phyloP scores from a whole-genome alignment of 2,797 vertebrate genomes.

The Myotis pilosus region DNA sequence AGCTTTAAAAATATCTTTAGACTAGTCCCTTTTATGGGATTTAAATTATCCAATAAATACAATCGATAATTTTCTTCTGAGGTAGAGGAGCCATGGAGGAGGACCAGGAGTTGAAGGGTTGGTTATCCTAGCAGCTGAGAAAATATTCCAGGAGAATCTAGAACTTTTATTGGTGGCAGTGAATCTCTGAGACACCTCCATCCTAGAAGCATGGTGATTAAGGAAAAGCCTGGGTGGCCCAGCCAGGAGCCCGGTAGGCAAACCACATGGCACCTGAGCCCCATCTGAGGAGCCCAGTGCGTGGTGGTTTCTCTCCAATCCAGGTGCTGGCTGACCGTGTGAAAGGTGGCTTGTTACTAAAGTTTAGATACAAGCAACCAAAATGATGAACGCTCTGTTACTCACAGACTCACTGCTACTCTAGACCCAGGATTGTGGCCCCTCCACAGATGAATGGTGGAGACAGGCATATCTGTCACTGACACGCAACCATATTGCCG shows the following conservation, averaged over 20 bases:
- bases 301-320: not conserved
- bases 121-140: not conserved
- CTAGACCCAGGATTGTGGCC: too few species aligned
- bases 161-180: not conserved
- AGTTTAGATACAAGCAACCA: not conserved
- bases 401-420: not conserved
- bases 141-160: not conserved
- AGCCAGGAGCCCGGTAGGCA: not conserved
- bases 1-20: not conserved
- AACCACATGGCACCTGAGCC: fast-evolving
- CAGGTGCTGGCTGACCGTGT: fast-evolving
- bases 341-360: not conserved
- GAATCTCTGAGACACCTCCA: not conserved
- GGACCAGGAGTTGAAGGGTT: not conserved
- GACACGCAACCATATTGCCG: too few species aligned
- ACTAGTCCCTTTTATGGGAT: not conserved
- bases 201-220: too few species aligned
- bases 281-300: not conserved
- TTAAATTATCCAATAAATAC: not conserved
- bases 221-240: not conserved
- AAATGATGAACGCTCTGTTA: not conserved
- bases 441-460: not conserved
- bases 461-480: not conserved
- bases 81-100: not conserved
- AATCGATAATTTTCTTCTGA: not conserved